Base-by-base conservation (phyloP, 2,888 invertebrate genomes). In the Dione juno region DNA sequence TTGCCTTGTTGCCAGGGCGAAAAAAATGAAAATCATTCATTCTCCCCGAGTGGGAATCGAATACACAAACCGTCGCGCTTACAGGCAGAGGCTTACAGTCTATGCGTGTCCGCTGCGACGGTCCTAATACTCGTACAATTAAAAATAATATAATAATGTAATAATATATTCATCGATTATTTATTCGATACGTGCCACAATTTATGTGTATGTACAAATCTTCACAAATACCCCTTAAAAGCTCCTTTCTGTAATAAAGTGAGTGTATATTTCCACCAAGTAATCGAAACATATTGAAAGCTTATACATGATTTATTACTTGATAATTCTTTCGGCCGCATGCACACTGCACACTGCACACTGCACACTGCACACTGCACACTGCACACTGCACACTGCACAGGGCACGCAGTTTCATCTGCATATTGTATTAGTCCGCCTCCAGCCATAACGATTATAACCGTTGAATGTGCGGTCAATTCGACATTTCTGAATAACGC, bases 371-470 rank as follows among this genome's bases (percentile, higher is more conserved):
- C 48, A 48, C 48, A 16, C 14, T 3, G 53, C n/a, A 54, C 37
- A 35, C 54, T n/a, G 41, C 14, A 48, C 45, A 48, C n/a, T 0
- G 48, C 48, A 48, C 48, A 16, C 14, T 3, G 53, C n/a, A 54
- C 37, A 35, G 8, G 28, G 54, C 54, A 45, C 28, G 10, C 28
- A 45, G 28, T 61, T 61, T 21, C 61, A 61, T 61, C 35, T 61
- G 16, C 61, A 61, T 61, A 61, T 45, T 61, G 45, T 45, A 61
- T 61, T 61, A 45, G 61, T 16, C 14, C 45, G 45, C 61, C 43
- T 28, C 61, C 43, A 16, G 43, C 45, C n/a, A 45, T 61, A 13
- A n/a, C 45, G 11, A 61, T 61, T 45, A 61, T 61, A 11, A 21
- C 40, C 43, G 28, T 37, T 11, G 16, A 57, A 57, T 57, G 57